phyloP scores from a whole-genome alignment of 1,140 invertebrate species.

The Drosophila neocordata region DNA sequence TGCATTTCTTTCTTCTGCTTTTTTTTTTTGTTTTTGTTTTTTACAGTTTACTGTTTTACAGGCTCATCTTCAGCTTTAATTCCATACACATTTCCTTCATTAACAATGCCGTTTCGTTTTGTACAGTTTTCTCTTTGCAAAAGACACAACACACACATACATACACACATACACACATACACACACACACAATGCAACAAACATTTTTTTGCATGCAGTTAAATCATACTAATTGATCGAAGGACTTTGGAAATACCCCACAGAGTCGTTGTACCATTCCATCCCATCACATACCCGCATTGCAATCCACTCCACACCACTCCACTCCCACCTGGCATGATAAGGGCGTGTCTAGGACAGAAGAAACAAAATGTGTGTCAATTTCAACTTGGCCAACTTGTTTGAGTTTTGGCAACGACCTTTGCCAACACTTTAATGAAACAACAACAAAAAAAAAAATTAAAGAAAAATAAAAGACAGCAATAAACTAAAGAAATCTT shows the following conservation, averaged over 20 bases:
- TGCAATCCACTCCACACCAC: no score
- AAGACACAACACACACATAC: slow-evolving; percentile 9
- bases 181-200: slow-evolving; percentile 2
- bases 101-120: slow-evolving; percentile 69
- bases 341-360: slow-evolving; percentile 26
- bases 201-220: slow-evolving; percentile 47
- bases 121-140: slow-evolving; percentile 47
- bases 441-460: slow-evolving; percentile 10
- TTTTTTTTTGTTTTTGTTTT: slow-evolving; percentile 19
- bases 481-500: no score
- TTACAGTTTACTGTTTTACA: slow-evolving; percentile 67
- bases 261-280: slow-evolving; percentile 20
- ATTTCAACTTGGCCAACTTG: slow-evolving; percentile 31
- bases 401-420: slow-evolving; percentile 41
- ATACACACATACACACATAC: slow-evolving; percentile 4
- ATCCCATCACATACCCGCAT: no score
- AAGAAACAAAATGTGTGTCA: slow-evolving; percentile 47
- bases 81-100: slow-evolving; percentile 70
- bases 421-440: neutral
- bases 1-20: slow-evolving; percentile 63
- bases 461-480: neutral
- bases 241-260: slow-evolving; percentile 46
- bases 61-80: slow-evolving; percentile 66
- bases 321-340: neutral
- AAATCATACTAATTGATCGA: slow-evolving; percentile 51